Conservation (phyloP, 2,888 invertebrate genomes). For the Heteropelma amictum region DNA sequence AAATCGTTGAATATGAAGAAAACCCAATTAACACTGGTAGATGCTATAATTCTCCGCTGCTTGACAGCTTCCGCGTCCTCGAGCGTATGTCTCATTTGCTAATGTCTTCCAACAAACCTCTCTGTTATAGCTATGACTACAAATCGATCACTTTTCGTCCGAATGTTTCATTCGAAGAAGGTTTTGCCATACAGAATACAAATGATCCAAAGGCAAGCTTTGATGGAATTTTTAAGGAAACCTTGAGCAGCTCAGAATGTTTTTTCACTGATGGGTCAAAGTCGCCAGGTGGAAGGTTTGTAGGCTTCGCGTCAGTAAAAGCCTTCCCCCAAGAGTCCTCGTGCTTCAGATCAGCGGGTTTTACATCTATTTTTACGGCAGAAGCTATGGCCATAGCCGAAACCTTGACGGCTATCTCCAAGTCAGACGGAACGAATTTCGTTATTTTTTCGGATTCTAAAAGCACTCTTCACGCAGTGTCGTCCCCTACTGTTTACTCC, state of each 20-base stretch:
- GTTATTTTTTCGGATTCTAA: background rate
- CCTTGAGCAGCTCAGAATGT: background rate
- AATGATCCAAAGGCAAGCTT: background rate
- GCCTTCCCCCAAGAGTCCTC: background rate
- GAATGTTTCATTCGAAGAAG: background rate
- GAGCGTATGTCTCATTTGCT: background rate
- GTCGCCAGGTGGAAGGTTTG: background rate
- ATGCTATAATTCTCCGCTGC: background rate
- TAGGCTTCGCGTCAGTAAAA: background rate
- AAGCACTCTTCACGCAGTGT: background rate
- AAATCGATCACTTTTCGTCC: background rate
- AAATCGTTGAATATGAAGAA: background rate
- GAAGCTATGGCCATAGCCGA: conserved; percentile 25
- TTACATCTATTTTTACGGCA: conserved; percentile 11
- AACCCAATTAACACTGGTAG: background rate
- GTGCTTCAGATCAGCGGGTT: background rate
- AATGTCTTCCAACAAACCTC: background rate
- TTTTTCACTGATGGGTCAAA: conserved; percentile 27
- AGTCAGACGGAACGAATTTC: background rate
- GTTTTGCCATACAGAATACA: background rate
- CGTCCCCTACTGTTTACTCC: background rate
- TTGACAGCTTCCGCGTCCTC: background rate
- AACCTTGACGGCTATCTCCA: background rate
- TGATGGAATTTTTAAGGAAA: background rate
- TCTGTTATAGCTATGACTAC: background rate